Percentiles rank a stretch among this genome's conserved stretches.
phyloP scores from a whole-genome alignment of 2,797 vertebrate species.

The Danio kyathit region DNA sequence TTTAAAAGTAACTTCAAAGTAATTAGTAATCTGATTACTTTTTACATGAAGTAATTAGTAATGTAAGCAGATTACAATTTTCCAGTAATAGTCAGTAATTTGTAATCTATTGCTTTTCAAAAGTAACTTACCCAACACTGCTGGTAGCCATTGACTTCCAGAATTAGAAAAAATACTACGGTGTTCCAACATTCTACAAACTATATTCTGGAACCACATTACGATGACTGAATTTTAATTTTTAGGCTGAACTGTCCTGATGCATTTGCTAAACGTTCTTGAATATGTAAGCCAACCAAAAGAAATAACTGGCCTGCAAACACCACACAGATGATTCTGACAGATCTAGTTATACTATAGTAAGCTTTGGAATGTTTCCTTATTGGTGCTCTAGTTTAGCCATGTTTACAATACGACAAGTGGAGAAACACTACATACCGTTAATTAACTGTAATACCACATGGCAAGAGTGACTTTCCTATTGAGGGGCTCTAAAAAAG shows the following conservation, averaged over 20 bases:
- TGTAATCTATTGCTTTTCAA: no score
- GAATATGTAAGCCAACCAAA: constrained; percentile 41
- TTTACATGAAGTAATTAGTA: no score
- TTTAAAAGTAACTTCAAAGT: no score
- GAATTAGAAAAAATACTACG: no score
- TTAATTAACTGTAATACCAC: constrained; percentile 26
- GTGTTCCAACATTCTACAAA: no score
- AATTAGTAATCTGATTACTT: no score
- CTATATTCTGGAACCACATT: no score
- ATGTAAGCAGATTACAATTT: no score
- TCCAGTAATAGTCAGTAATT: no score
- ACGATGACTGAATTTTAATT: no score
- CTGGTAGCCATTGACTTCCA: no score
- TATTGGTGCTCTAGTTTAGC: constrained; percentile 25
- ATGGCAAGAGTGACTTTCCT: constrained; percentile 17
- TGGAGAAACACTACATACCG: constrained; percentile 37
- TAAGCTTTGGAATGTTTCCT: constrained; percentile 44
- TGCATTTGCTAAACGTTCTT: constrained; percentile 8
- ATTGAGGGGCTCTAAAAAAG: constrained; percentile 38
- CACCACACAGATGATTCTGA: constrained; percentile 12
- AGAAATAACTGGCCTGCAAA: constrained; percentile 25
- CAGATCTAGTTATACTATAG: constrained; percentile 35
- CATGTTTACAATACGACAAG: constrained; percentile 29
- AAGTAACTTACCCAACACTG: no score
- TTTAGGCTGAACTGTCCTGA: neutral